Conservation (phyloP, 1,140 invertebrate species). For the Polypedilum pembai region DNA sequence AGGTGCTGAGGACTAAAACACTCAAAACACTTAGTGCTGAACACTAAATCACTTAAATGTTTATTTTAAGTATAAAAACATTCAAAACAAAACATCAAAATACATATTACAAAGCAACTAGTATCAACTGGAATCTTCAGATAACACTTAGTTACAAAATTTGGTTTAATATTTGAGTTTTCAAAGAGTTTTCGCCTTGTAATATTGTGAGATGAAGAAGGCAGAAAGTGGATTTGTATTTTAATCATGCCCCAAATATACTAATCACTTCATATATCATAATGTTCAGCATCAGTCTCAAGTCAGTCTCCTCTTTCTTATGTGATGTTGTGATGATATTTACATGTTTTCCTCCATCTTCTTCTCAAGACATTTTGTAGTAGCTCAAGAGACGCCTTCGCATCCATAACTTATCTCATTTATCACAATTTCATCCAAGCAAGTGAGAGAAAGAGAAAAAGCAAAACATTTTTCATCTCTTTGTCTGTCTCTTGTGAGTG, state of each 20-base stretch:
- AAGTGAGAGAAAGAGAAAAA: no score
- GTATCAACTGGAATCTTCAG: no score
- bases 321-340: conserved; percentile 6
- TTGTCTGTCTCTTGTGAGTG: not conserved
- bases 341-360: not conserved
- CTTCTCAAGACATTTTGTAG: not conserved
- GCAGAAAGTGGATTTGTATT: not conserved
- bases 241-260: conserved; percentile 12
- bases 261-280: conserved; percentile 21
- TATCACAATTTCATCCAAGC: not conserved
- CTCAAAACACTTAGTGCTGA: no score
- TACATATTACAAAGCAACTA: no score
- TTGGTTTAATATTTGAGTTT: no score
- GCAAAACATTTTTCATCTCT: not conserved
- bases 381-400: conserved; percentile 24
- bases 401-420: conserved; percentile 27
- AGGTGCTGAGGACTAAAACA: no score
- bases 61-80: no score
- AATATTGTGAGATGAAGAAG: not conserved
- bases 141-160: not conserved
- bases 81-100: no score
- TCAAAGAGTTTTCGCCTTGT: no score
- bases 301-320: not conserved
- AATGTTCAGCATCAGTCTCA: not conserved
- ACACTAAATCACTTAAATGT: no score